Conservation (phyloP, 1,140 invertebrate species). For the Eriosoma lanigerum region DNA sequence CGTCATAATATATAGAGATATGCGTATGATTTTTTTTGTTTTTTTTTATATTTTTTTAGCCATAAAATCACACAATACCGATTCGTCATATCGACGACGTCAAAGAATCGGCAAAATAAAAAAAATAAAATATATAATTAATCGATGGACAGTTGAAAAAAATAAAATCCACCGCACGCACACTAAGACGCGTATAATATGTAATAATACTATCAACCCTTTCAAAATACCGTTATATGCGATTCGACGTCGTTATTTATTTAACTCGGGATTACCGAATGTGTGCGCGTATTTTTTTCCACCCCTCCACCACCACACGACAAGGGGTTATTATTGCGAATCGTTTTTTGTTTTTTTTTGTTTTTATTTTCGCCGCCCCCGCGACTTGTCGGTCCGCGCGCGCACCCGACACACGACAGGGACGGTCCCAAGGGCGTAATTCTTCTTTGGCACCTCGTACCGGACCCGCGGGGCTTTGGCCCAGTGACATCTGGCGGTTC, state of each 20-base stretch:
- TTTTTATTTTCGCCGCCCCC: background rate
- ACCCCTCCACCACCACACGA: background rate
- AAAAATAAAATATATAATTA: conserved; percentile 31
- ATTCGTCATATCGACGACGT: conserved; percentile 26
- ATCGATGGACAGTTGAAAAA: conserved; percentile 20
- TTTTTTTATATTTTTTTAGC: too few relatives aligned
- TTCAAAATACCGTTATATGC: background rate
- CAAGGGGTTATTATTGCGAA: background rate
- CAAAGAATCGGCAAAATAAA: background rate
- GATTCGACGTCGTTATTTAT: background rate
- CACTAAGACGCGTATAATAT: background rate
- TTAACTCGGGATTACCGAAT: background rate
- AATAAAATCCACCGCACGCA: background rate
- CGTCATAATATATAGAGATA: too few relatives aligned
- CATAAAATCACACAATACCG: background rate
- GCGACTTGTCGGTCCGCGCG: conserved; percentile 16
- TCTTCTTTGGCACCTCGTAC: conserved; percentile 47
- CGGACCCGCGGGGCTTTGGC: conserved; percentile 48
- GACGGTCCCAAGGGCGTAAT: conserved; percentile 46
- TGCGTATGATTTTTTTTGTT: too few relatives aligned
- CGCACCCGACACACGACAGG: background rate
- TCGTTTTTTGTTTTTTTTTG: background rate
- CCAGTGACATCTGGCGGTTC: conserved; percentile 50
- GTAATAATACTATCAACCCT: background rate
- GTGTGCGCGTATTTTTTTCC: background rate